Evolutionary conservation across 2,113 vertebrate genomes (phyloP), one percentile per base, ranked within the genome.

Genomic region (Lagenorhynchus albirostris): DNA sequence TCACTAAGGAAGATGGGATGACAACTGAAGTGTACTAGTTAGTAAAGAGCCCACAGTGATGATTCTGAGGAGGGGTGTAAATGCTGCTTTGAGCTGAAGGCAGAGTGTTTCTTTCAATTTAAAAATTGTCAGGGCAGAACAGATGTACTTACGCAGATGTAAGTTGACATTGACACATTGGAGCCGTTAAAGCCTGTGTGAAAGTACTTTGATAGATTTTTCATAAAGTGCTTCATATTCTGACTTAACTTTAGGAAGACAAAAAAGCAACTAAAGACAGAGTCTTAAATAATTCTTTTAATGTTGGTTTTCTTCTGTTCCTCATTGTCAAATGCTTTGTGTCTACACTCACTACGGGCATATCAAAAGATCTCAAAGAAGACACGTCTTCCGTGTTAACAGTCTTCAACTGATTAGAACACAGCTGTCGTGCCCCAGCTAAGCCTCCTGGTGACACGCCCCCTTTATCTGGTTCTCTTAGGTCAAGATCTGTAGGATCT

Each of bases 131-230:
- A 36, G 88, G 50, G 65, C 23, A 74, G 63, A 91, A 67, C 21
- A 58, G 50, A 38, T 67, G 4, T n/a, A 26, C 67, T 12, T 21
- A 36, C 44, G 55, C 31, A 89, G 55, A 86, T 18, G 15, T 38
- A 89, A 81, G 41, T 1, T 67, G 65, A 47, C 92, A 76, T 31
- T 58, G 86, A 85, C 55, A 88, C 80, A 91, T 11, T 8, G 31
- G 89, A 68, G 21, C 26, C 31, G 70, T 74, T 81, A 86, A 91
- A 85, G 53, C 6, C 25, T 26, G 3, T 47, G 71, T 82, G 36
- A 68, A 89, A 91, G 60, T 62, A 63, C 60, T 93, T 85, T 55
- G 70, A 96, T 77, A 77, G 67, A 65, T 55, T 80, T 89, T 96
- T 86, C 12, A 44, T 38, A 47, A 85, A 77, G 65, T 41, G 55